Base-by-base conservation (phyloP, 2,888 invertebrate species). In the Sinelater perroti region DNA sequence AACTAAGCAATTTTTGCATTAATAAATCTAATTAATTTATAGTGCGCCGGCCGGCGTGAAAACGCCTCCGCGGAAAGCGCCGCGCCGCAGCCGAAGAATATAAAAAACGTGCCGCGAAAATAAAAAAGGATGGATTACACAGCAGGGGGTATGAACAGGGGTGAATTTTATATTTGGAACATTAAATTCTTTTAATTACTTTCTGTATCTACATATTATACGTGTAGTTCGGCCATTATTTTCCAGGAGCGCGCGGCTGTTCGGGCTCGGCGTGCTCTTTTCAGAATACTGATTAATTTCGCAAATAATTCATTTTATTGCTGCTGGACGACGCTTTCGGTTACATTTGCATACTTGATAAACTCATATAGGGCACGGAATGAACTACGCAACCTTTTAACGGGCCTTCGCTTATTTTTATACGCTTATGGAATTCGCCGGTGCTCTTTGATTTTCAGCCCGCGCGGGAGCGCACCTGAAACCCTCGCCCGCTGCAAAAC, bases 171-270 rank as follows among this genome's bases (percentile, higher is more conserved):
- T 75, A 76, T 76, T 74, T 75, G 74, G 74, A 73, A 75, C 76
- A 76, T 76, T 75, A 76, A 76, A 76, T 76, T 76, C 75, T 75
- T 76, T 76, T 76, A 76, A 76, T 76, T 76, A 76, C 76, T 72
- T 74, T 74, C 72, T 71, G 74, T 75, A 75, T 76, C 76, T 76
- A 75, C 75, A 75, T 76, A 74, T 74, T 74, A 75, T 74, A 74
- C 73, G 73, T 74, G 75, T 73, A 74, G 73, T 75, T 74, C 68
- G 71, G 68, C 73, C 74, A 72, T 75, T 75, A 75, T 75, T 75
- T 75, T 73, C 47, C 67, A 69, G 70, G 69, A 72, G 72, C 70
- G 69, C 66, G 66, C 66, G 66, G 68, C 67, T 67, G 67, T 67
- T 66, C 66, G 62, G 65, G 65, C 64, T 59, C 60, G 44, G 28